Evolutionary conservation across 2,797 vertebrate genomes (phyloP), one percentile per base, ranked within the genome.

Genomic region (Oreonectes daqikongensis): DNA sequence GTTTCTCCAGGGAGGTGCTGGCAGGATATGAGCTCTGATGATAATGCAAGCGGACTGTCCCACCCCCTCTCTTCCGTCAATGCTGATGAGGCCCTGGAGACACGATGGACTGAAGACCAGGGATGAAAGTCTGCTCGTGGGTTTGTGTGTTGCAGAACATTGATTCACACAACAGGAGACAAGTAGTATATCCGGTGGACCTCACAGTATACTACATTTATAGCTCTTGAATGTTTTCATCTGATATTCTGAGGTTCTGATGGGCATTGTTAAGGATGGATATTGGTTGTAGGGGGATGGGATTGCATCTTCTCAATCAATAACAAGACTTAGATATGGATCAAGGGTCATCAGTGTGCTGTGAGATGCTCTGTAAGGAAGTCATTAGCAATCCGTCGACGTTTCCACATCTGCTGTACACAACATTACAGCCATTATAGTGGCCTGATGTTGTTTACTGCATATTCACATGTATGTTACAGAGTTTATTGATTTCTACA

Each of bases 21-120:
- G 63, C 55, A 79, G 75, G 82, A 69, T 69, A 64, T 40, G 61
- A 59, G 53, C 77, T 75, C 59, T 78, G 70, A 78, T 63, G 72
- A 18, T 71, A 75, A 80, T 83, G 59, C 6, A 32, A 30, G 42
- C 46, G 52, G 70, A 70, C 52, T 40, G 30, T 0, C 38, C 38
- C 24, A 69, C 59, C 72, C 60, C 68, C 32, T 38, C 32, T 26
- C 48, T 40, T 28, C 52, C 61, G 38, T 68, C 55, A 35, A 14
- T 30, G 11, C 30, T 20, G 65, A 73, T 28, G 50, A 59, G 20
- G 44, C 61, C 46, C 77, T 48, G 48, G 53, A 61, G 71, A 64
- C 14, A n/a, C 2, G 35, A 32, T 4, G 26, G 61, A 61, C 66
- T 26, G 28, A 26, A 59, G 46, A 76, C 3, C 66, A 57, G 18